Percentiles rank a stretch among this genome's conserved stretches.
These are phyloP conservation scores for Aplocera efformata DNA, from an alignment of 2,888 invertebrate genomes.

Conservation along the genomic window DNA sequence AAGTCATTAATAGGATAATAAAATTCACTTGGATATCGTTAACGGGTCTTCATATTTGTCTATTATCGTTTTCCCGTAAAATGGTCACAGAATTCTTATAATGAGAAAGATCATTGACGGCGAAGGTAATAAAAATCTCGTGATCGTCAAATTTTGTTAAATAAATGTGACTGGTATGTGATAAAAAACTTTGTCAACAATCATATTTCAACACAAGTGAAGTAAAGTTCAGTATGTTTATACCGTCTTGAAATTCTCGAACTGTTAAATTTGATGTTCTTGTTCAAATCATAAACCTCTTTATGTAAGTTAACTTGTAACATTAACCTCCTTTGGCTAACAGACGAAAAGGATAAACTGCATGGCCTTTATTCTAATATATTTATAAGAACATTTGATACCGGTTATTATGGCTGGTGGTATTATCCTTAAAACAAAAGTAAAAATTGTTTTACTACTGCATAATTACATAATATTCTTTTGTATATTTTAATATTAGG, in stretches of 20 bases:
- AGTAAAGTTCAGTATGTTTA: slow-evolving; percentile 2
- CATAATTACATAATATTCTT: background rate
- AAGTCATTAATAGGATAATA: too few species aligned
- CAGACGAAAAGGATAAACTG: too few species aligned
- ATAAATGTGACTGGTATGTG: slow-evolving; percentile 9
- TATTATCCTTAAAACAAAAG: too few species aligned
- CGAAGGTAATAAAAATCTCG: slow-evolving; percentile 24
- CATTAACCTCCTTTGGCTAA: too few species aligned
- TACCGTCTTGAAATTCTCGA: slow-evolving; percentile 2
- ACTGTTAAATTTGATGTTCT: too few species aligned
- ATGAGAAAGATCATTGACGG: slow-evolving; percentile 21
- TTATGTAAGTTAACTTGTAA: too few species aligned
- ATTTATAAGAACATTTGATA: too few species aligned
- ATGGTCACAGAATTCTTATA: slow-evolving; percentile 2
- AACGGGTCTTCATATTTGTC: background rate
- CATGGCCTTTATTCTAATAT: too few species aligned
- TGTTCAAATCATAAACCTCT: too few species aligned
- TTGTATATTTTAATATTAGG: slow-evolving; percentile 1
- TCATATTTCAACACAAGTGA: slow-evolving; percentile 2
- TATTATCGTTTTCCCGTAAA: background rate
- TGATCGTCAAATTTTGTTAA: slow-evolving; percentile 20
- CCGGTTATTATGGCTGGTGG: too few species aligned
- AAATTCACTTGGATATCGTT: background rate
- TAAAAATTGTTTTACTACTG: too few species aligned
- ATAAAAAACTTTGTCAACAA: slow-evolving; percentile 14